Evolutionary conservation across 30 jellyfish, hydroid and myxozoan genomes (phyloP), one percentile per base, ranked within the genome.

Genomic region (Chironex yamaguchii): DNA sequence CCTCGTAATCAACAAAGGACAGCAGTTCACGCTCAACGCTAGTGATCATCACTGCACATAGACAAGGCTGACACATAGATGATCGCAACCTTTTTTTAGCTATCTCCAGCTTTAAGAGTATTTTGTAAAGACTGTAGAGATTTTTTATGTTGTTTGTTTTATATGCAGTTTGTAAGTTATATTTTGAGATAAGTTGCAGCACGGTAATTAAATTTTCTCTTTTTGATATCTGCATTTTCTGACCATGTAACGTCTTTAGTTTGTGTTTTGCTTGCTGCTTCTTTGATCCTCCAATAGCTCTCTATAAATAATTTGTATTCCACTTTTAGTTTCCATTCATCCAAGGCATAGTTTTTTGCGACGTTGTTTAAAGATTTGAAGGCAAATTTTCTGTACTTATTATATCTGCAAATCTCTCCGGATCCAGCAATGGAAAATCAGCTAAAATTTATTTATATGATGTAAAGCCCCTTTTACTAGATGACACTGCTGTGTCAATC

Each of bases 31-130:
- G 66, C 80, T 51, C 89, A 29, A 76, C 80, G 65, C 80, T 76
- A 1, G 36, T 52, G 65, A 76, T 77, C 80, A 76, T 76, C 89
- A 76, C 29, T 30, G 89, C 89, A 51, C 66, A 51, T 1, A 76
- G 89, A 51, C 89, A 79, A 51, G 89, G 80, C 78, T 76, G 89
- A 51, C 76, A 36, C 79, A 76, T 76, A 20, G 79, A 3, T 76
- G 80, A 80, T 35, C 82, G 83, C 75, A 64, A 63, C 83, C 64
- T 62, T 20, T 64, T 34, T 63, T 34, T 34, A 4, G 29, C 50
- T 2, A 62, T 62, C 49, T 80, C 67, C 81, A 62, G 74, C 53
- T 62, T 80, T 35, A 75, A 80, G 33, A 62, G 74, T 2, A 64
- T 64, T 63, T 36, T 80, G 72, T 63, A 80, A 36, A 80, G 83